These are phyloP conservation scores for Caiman crocodilus DNA, from an alignment of 2,797 vertebrate genomes.

Conservation along the genomic window DNA sequence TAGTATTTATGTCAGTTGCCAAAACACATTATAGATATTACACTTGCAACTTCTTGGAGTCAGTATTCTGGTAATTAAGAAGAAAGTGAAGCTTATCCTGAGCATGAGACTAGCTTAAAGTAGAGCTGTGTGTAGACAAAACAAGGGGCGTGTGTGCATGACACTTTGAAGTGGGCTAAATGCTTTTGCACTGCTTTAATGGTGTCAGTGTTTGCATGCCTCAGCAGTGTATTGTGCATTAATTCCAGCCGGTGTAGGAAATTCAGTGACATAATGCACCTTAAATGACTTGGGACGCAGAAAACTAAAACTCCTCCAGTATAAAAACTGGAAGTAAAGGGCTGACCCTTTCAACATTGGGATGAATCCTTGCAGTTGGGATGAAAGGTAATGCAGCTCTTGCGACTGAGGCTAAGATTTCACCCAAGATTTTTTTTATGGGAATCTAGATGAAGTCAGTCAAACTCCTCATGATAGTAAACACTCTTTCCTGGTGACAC, in stretches of 20 bases:
- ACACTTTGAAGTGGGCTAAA: too few species aligned
- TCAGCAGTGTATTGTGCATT: too few species aligned
- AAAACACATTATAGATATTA: background rate
- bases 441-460: background rate
- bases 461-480: slow-evolving; percentile 36
- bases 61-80: background rate
- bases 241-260: too few species aligned
- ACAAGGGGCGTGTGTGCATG: too few species aligned
- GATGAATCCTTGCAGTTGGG: background rate
- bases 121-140: too few species aligned
- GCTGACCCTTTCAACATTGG: background rate
- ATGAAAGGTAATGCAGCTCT: background rate
- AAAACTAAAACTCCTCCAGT: too few species aligned
- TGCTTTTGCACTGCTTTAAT: too few species aligned
- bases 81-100: background rate
- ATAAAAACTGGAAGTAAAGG: background rate
- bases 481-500: background rate
- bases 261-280: too few species aligned
- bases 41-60: background rate
- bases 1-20: background rate
- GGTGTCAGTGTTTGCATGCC: too few species aligned
- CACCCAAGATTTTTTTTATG: background rate
- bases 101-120: too few species aligned
- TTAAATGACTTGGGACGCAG: too few species aligned
- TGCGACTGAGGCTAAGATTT: background rate